Conservation (phyloP, 1,140 invertebrate species). For the Drosophila setifemur region DNA sequence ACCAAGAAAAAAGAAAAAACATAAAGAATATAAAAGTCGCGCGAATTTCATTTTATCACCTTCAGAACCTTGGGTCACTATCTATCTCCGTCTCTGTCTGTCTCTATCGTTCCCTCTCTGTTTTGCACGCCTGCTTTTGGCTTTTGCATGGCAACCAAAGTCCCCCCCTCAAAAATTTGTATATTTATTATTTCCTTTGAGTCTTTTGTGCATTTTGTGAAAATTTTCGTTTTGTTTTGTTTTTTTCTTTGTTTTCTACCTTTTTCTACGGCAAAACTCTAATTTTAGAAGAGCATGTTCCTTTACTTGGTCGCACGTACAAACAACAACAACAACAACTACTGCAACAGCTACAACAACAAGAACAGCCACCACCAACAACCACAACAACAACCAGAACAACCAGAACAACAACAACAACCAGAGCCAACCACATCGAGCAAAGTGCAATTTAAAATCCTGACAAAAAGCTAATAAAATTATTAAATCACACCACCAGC, state of each 20-base stretch:
- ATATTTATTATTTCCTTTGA: slow-evolving; percentile 19
- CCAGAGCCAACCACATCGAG: slow-evolving; percentile 32
- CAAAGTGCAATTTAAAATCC: slow-evolving; percentile 31
- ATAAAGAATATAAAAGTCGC: too few relatives aligned
- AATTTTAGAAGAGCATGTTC: slow-evolving; percentile 85
- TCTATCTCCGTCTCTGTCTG: slow-evolving; percentile 6
- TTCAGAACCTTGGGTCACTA: too few relatives aligned
- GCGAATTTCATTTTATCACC: too few relatives aligned
- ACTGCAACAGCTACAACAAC: slow-evolving; percentile 44
- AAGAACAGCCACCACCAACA: slow-evolving; percentile 13
- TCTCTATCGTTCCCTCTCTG: slow-evolving; percentile 1
- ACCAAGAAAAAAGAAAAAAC: too few relatives aligned
- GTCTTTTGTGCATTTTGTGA: slow-evolving; percentile 44
- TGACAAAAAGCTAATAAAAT: too few relatives aligned
- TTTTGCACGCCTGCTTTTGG: neutral
- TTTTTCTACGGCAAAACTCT: slow-evolving; percentile 64
- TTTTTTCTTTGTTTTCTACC: slow-evolving; percentile 43
- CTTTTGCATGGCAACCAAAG: slow-evolving; percentile 44
- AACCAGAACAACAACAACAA: slow-evolving; percentile 22
- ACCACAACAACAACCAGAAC: slow-evolving; percentile 25
- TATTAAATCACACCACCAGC: slow-evolving; percentile 14
- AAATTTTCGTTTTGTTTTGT: slow-evolving; percentile 32
- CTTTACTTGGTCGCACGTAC: slow-evolving; percentile 84
- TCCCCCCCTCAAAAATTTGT: slow-evolving; percentile 6
- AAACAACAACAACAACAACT: slow-evolving; percentile 72